Conservation (phyloP, 2,888 invertebrate genomes). For the Chloromyia formosa region DNA sequence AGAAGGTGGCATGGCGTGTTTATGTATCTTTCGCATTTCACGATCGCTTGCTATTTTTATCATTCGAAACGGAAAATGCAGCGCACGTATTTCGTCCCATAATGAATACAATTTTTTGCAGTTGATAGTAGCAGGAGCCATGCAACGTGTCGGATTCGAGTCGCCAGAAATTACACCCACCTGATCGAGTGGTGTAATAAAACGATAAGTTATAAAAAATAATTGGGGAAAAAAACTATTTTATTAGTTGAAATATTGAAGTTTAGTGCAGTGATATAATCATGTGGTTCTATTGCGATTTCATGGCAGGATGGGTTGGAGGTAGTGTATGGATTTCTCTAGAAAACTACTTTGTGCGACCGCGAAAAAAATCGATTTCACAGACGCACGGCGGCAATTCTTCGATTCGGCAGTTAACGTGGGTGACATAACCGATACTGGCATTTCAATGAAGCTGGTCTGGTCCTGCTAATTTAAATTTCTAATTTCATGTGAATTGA, state of each 20-base stretch:
- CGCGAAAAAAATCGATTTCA: neutral
- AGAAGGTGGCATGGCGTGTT: no score
- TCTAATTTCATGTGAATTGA: no score
- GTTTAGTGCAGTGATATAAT: neutral
- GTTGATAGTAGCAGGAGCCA: no score
- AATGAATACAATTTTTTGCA: no score
- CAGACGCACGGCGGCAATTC: neutral
- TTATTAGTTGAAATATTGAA: neutral
- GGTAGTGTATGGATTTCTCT: conserved; percentile 59
- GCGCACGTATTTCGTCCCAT: no score
- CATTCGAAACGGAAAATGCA: no score
- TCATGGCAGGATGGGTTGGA: conserved; percentile 68
- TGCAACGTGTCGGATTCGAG: neutral
- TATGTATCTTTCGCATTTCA: no score
- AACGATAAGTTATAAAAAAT: neutral
- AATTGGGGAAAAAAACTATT: neutral
- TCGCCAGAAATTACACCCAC: neutral
- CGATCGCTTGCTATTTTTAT: no score
- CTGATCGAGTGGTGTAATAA: neutral
- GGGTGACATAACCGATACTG: conserved; percentile 23
- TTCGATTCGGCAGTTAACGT: no score
- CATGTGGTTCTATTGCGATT: conserved; percentile 65
- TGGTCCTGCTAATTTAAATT: no score
- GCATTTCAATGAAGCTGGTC: neutral
- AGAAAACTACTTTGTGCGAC: neutral